These are phyloP conservation scores for Osmerus mordax DNA, from an alignment of 2,113 vertebrate genomes.

Conservation along the genomic window DNA sequence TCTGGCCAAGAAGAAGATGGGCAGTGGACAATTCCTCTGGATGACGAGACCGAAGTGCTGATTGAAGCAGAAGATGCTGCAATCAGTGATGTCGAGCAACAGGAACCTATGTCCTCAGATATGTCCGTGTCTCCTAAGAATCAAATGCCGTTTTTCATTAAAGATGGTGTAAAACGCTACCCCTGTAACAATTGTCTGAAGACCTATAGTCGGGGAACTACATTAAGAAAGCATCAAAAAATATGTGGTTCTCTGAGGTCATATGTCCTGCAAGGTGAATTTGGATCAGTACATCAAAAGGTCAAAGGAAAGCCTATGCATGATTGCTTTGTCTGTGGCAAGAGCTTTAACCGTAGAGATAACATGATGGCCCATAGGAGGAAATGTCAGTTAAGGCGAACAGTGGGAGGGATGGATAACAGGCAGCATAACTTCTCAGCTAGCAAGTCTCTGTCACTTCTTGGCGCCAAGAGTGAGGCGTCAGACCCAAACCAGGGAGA, in stretches of 20 bases:
- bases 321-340: constrained; percentile 68
- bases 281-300: constrained; percentile 19
- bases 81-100: constrained; percentile 6
- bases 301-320: constrained; percentile 52
- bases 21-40: constrained; percentile 69
- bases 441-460: constrained; percentile 35
- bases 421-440: constrained; percentile 27
- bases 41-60: constrained; percentile 64
- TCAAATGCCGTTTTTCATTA: constrained; percentile 54
- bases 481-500: constrained; percentile 35
- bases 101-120: constrained; percentile 16
- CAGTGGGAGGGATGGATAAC: constrained; percentile 6
- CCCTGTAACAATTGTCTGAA: constrained; percentile 69
- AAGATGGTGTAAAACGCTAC: constrained; percentile 63
- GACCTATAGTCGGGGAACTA: constrained; percentile 67
- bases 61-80: constrained; percentile 33
- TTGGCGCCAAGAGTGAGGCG: constrained; percentile 19
- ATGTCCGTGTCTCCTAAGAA: constrained; percentile 17
- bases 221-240: constrained; percentile 66
- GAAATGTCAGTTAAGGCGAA: constrained; percentile 55
- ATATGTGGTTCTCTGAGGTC: constrained; percentile 57
- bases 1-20: constrained; percentile 38
- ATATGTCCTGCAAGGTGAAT: constrained; percentile 27
- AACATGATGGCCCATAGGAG: constrained; percentile 68
- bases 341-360: constrained; percentile 69